phyloP scores from a whole-genome alignment of 2,888 invertebrate species.

The Nomada fucata region DNA sequence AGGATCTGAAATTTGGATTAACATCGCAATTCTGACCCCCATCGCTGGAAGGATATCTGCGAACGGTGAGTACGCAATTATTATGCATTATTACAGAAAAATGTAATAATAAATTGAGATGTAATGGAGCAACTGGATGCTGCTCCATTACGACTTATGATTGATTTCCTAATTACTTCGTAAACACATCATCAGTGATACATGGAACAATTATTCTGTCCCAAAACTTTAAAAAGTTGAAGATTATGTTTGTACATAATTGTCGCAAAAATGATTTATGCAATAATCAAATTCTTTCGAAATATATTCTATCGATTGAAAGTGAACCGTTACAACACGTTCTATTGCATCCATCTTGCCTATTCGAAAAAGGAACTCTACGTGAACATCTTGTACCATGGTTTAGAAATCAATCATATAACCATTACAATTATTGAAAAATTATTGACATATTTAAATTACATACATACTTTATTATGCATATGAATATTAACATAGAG shows the following conservation, averaged over 20 bases:
- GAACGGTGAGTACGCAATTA: conserved; percentile 16
- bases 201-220: background rate
- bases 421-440: conserved; percentile 4
- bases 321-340: conserved; percentile 2
- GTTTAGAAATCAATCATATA: conserved; percentile 10
- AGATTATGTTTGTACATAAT: background rate
- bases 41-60: background rate
- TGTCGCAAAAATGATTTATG: background rate
- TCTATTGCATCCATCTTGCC: background rate
- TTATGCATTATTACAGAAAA: background rate
- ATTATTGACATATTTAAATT: conserved; percentile 63
- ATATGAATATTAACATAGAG: conserved; percentile 76
- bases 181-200: background rate
- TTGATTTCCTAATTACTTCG: background rate
- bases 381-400: background rate
- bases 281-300: background rate
- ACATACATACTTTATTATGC: conserved; percentile 76
- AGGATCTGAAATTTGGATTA: background rate
- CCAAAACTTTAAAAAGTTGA: background rate
- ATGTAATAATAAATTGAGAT: background rate
- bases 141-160: background rate
- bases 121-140: background rate
- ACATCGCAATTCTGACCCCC: background rate
- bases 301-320: background rate
- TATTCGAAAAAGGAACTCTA: background rate